Evolutionary conservation across 2,888 invertebrate species (phyloP).

Genomic region (Drosophila kuntzei): DNA sequence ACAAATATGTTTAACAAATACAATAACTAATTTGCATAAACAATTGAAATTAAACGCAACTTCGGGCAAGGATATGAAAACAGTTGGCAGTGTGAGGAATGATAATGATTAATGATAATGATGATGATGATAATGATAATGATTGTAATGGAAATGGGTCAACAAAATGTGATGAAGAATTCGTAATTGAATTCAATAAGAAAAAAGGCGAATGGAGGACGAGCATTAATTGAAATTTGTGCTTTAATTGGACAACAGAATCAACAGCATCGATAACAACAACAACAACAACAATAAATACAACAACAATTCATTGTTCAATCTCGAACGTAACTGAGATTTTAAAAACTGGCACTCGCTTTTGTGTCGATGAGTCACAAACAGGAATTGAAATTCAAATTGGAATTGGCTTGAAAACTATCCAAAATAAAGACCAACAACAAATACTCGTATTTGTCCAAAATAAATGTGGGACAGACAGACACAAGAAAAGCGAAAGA

Average conservation of each 20-base stretch:
- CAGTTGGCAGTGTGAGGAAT: slow-evolving; percentile 32
- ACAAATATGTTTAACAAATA: slow-evolving; percentile 6
- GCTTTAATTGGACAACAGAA: slow-evolving; percentile 4
- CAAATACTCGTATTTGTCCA: slow-evolving; percentile 11
- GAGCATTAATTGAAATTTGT: slow-evolving; percentile 32
- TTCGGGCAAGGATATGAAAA: slow-evolving; percentile 49
- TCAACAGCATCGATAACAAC: slow-evolving; percentile 1
- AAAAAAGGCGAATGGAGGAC: slow-evolving; percentile 52
- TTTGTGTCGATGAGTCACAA: slow-evolving; percentile 66
- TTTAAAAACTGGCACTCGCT: slow-evolving; percentile 21
- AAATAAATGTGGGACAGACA: slow-evolving; percentile 21
- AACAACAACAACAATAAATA: slow-evolving; percentile 14
- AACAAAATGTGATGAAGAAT: slow-evolving; percentile 1
- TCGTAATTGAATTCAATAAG: slow-evolving; percentile 25
- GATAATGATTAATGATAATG: slow-evolving; percentile 15
- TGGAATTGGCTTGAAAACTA: slow-evolving; percentile 51
- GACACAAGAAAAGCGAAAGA: slow-evolving; percentile 4
- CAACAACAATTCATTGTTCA: slow-evolving; percentile 11
- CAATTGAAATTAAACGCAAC: slow-evolving; percentile 26
- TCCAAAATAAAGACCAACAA: slow-evolving; percentile 27
- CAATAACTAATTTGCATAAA: slow-evolving; percentile 28
- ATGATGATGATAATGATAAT: slow-evolving; percentile 16
- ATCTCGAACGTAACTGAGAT: slow-evolving; percentile 16
- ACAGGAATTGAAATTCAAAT: slow-evolving; percentile 69
- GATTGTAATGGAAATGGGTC: background rate